Conservation (phyloP, 1,140 invertebrate species). For the Lordiphosa stackelbergi region DNA sequence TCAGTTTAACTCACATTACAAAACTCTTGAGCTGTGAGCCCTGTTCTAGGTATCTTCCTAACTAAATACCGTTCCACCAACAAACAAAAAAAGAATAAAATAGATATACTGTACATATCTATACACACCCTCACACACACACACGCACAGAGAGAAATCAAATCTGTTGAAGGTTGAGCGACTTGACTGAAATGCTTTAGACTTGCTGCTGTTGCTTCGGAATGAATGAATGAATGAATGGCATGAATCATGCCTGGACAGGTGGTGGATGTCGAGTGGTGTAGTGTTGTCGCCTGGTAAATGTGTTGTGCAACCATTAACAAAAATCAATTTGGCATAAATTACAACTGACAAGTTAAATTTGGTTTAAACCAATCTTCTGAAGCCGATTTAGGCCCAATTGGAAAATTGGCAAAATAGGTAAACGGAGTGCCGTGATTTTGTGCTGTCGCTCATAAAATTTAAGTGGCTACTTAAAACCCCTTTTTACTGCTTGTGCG, state of each 20-base stretch:
- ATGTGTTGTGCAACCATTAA: conserved; percentile 41
- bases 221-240: conserved; percentile 25
- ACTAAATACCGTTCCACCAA: background rate
- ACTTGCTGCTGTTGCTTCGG: conserved; percentile 20
- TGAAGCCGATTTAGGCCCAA: background rate
- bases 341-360: conserved; percentile 32
- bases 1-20: no score
- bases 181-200: conserved; percentile 33
- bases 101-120: conserved; percentile 3
- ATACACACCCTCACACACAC: conserved; percentile 8
- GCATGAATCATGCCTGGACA: conserved; percentile 29
- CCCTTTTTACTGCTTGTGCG: conserved; percentile 16
- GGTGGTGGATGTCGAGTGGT: conserved; percentile 21
- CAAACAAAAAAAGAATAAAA: conserved; percentile 4
- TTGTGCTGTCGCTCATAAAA: no score
- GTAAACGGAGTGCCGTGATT: no score
- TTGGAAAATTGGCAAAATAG: no score
- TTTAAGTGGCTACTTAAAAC: no score
- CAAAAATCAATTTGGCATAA: conserved; percentile 48
- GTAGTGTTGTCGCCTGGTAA: conserved; percentile 30
- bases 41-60: no score
- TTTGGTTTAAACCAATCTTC: conserved; percentile 1
- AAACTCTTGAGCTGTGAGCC: no score
- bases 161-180: conserved; percentile 40
- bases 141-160: no score